Conservation (phyloP, 2,113 vertebrate genomes). For the Nothocercus nigrocapillus region DNA sequence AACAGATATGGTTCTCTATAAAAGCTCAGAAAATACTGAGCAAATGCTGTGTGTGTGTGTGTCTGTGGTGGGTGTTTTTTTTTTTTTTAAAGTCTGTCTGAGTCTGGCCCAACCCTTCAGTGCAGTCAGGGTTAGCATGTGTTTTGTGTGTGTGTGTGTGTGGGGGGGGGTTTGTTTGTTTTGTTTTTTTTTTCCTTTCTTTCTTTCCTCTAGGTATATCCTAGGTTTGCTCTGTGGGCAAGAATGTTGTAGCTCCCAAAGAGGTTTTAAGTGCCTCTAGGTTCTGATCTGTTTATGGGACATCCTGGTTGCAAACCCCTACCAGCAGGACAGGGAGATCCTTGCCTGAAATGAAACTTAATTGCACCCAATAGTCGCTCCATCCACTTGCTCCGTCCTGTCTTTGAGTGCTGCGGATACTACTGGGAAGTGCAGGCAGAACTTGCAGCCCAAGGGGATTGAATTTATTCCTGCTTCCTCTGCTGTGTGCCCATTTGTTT, state of each 20-base stretch:
- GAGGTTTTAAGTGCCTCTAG: not conserved
- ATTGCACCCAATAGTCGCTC: not conserved
- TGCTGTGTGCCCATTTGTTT: not conserved
- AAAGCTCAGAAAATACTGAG: not conserved
- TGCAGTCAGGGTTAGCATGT: not conserved
- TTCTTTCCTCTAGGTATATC: not conserved
- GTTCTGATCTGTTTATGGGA: not conserved
- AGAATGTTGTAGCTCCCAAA: not conserved
- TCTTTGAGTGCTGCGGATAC: too few species aligned
- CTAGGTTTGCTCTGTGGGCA: not conserved
- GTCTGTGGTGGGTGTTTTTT: too few species aligned
- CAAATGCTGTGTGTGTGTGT: too few species aligned
- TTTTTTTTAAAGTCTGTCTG: not conserved
- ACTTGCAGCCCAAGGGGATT: not conserved
- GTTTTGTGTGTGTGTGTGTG: not conserved
- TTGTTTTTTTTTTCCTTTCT: too few species aligned
- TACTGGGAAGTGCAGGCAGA: not conserved
- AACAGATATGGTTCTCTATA: conserved; percentile 5
- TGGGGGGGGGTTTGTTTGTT: too few species aligned
- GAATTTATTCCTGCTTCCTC: not conserved
- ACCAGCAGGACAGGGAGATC: not conserved
- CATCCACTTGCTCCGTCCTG: not conserved
- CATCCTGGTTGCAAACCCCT: fast-evolving
- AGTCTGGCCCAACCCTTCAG: not conserved
- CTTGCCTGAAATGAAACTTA: not conserved